Percentiles rank a stretch among this genome's conserved stretches.
Conservation (phyloP, 1,140 invertebrate genomes). For the Odontomachus brunneus region DNA sequence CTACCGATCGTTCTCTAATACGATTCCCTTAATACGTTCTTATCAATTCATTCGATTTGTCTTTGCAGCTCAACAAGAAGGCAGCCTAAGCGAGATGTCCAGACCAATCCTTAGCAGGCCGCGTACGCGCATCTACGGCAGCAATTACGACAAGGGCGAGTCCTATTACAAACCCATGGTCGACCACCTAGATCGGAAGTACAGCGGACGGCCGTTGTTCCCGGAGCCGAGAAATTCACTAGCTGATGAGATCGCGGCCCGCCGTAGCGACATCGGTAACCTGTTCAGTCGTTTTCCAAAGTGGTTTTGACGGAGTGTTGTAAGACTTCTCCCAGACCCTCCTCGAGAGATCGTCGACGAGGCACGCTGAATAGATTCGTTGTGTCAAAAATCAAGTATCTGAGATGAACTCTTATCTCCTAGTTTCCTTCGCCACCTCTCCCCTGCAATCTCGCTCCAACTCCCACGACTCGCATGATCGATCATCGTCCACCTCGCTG, state of each 20-base stretch:
- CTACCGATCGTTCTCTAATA: too few relatives aligned
- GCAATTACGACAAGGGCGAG: slow-evolving; percentile 92
- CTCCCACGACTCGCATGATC: slow-evolving; percentile 45
- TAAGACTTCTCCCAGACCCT: slow-evolving; percentile 63
- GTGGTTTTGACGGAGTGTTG: slow-evolving; percentile 83
- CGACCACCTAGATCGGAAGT: slow-evolving; percentile 90
- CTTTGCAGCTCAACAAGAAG: slow-evolving; percentile 60
- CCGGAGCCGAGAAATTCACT: slow-evolving; percentile 83
- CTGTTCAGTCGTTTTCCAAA: slow-evolving; percentile 85
- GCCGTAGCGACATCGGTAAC: slow-evolving; percentile 85
- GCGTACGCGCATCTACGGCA: slow-evolving; percentile 91
- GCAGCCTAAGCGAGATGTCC: slow-evolving; percentile 76
- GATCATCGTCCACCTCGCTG: neutral
- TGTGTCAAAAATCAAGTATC: slow-evolving; percentile 45
- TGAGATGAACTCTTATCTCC: slow-evolving; percentile 52
- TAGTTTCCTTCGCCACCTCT: neutral
- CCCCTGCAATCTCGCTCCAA: neutral
- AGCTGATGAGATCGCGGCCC: slow-evolving; percentile 84
- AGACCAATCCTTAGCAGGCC: slow-evolving; percentile 87
- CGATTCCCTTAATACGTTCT: too few relatives aligned
- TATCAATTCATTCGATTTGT: neutral
- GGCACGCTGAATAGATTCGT: slow-evolving; percentile 55
- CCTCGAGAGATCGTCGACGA: slow-evolving; percentile 50
- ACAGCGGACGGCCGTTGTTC: slow-evolving; percentile 85
- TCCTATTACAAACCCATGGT: slow-evolving; percentile 91